These are phyloP conservation scores for Acestrorhynchus altus DNA, from an alignment of 2,797 vertebrate species.

Conservation along the genomic window DNA sequence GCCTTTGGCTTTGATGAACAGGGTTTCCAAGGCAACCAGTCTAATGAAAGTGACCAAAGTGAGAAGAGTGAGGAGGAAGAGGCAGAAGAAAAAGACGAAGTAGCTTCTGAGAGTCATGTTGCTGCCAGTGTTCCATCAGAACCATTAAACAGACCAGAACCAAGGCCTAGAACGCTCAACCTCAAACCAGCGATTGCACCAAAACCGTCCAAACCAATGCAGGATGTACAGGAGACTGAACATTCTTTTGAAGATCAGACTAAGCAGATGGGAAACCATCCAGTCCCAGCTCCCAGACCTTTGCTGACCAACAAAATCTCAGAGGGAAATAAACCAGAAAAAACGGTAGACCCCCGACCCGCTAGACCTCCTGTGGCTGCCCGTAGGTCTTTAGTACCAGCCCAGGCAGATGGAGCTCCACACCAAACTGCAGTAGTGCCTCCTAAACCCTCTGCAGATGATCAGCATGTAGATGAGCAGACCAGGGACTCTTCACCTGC, in stretches of 20 bases:
- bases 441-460: slow-evolving; percentile 56
- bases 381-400: slow-evolving; percentile 71
- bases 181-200: slow-evolving; percentile 9
- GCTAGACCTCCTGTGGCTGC: slow-evolving; percentile 71
- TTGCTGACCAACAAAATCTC: slow-evolving; percentile 66
- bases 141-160: slow-evolving; percentile 81
- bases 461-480: slow-evolving; percentile 64
- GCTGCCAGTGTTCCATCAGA: slow-evolving; percentile 44
- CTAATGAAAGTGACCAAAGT: slow-evolving; percentile 60
- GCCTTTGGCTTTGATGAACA: slow-evolving; percentile 74
- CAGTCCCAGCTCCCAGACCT: slow-evolving; percentile 66
- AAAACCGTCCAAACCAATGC: slow-evolving; percentile 21
- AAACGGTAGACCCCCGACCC: slow-evolving; percentile 53
- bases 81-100: slow-evolving; percentile 64
- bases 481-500: slow-evolving; percentile 30
- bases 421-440: slow-evolving; percentile 59
- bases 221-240: not conserved
- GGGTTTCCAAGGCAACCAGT: slow-evolving; percentile 60
- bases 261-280: not conserved
- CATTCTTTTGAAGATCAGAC: slow-evolving; percentile 3
- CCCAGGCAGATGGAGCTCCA: slow-evolving; percentile 64
- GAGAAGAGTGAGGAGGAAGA: slow-evolving; percentile 65
- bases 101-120: slow-evolving; percentile 70
- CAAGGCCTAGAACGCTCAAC: slow-evolving; percentile 73
- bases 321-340: slow-evolving; percentile 49